A percentile compares a stretch with the other conserved stretches of the same genome.
These are phyloP conservation scores for Tipula vernalis DNA, from an alignment of 2,888 invertebrate genomes.

Conservation along the genomic window DNA sequence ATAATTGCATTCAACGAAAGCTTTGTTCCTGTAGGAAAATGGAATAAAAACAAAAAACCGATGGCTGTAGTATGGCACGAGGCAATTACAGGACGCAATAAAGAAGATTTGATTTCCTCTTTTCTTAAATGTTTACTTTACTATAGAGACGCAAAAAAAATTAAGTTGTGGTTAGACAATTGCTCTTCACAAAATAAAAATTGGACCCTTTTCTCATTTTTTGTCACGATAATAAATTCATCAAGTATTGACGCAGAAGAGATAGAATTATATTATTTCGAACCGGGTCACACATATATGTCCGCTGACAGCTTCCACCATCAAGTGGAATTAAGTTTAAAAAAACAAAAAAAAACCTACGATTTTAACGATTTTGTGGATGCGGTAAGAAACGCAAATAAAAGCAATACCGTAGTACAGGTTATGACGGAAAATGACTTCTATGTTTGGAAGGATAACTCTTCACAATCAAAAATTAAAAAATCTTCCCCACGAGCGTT, in stretches of 20 bases:
- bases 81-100: background rate
- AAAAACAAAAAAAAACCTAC: background rate
- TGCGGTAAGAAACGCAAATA: background rate
- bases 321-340: background rate
- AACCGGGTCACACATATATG: background rate
- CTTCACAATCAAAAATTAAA: background rate
- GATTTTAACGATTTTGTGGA: background rate
- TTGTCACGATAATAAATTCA: background rate
- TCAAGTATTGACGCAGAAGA: background rate
- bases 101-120: background rate
- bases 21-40: background rate
- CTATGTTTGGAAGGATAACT: background rate
- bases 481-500: background rate
- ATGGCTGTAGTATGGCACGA: background rate
- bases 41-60: background rate
- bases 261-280: background rate
- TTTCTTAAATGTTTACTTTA: background rate
- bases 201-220: background rate
- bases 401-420: background rate
- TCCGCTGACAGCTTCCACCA: background rate
- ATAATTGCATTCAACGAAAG: background rate
- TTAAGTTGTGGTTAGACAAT: background rate
- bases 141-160: background rate
- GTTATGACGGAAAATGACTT: background rate
- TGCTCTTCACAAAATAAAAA: background rate